Conservation (phyloP, 2,888 invertebrate species). For the Eledone cirrhosa region DNA sequence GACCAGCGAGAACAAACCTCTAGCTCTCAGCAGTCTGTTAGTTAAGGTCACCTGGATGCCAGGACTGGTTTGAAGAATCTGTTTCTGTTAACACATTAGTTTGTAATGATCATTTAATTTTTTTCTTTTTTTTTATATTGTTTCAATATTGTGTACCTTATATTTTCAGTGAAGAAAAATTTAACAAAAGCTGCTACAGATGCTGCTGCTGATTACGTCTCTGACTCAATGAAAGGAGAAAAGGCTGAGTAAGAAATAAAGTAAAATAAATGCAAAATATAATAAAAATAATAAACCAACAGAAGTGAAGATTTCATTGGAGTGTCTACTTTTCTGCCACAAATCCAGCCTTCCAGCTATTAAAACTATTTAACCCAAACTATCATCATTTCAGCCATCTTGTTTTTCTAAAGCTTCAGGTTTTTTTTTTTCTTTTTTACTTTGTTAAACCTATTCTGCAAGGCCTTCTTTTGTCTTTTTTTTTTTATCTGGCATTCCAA, state of each 20-base stretch:
- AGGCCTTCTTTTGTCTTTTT: neutral
- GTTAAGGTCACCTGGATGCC: too few relatives aligned
- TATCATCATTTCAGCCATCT: neutral
- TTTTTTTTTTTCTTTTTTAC: slow-evolving; percentile 1
- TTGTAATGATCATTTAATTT: too few relatives aligned
- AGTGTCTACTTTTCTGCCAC: slow-evolving; percentile 13
- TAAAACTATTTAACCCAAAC: too few relatives aligned
- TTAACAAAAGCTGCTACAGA: slow-evolving; percentile 23
- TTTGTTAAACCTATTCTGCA: neutral
- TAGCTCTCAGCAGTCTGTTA: too few relatives aligned
- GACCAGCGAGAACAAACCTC: too few relatives aligned
- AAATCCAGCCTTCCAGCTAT: slow-evolving; percentile 23
- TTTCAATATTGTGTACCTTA: too few relatives aligned
- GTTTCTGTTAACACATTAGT: too few relatives aligned
- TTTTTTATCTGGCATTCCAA: slow-evolving; percentile 1
- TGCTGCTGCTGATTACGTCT: slow-evolving; percentile 8
- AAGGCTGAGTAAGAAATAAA: neutral
- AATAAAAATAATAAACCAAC: slow-evolving; percentile 13
- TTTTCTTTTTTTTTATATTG: too few relatives aligned
- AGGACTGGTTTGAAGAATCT: too few relatives aligned
- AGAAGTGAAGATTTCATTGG: slow-evolving; percentile 3
- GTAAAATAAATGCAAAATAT: neutral
- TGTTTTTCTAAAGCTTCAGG: slow-evolving; percentile 11
- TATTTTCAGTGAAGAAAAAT: slow-evolving; percentile 2
- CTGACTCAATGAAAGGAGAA: neutral